phyloP scores from a whole-genome alignment of 37 sponge, comb jelly and placozoan genomes.

The Dysidea cf. avara region DNA sequence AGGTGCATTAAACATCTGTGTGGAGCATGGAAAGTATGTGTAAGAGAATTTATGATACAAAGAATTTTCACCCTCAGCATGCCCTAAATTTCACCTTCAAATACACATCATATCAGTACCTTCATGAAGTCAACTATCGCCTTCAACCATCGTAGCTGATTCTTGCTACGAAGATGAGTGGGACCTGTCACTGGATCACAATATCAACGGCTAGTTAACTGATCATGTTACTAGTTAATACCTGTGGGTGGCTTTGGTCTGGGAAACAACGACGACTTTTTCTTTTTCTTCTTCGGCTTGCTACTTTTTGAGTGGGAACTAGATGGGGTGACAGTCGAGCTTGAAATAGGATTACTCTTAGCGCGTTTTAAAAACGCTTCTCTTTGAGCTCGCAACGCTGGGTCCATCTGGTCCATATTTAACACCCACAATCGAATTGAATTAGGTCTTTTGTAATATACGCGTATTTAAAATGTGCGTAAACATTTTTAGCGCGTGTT shows the following conservation, averaged over 20 bases:
- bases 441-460: no score
- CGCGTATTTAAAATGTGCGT: no score
- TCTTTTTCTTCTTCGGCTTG: slow-evolving; percentile 39
- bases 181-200: slow-evolving; percentile 6
- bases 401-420: no score
- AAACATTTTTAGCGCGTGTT: no score
- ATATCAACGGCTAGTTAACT: not conserved
- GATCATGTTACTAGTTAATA: no score
- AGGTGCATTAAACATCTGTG: no score
- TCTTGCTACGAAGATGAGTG: slow-evolving; percentile 20
- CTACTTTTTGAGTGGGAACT: not conserved
- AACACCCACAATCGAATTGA: no score
- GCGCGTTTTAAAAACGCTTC: slow-evolving; percentile 58
- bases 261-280: slow-evolving; percentile 14
- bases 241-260: slow-evolving; percentile 7
- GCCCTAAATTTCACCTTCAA: no score
- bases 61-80: no score
- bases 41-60: no score
- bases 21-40: no score
- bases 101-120: no score
- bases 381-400: slow-evolving; percentile 44
- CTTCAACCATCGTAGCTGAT: slow-evolving; percentile 48
- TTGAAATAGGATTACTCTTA: slow-evolving; percentile 17
- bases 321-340: not conserved
- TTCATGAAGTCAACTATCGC: slow-evolving; percentile 59